These are phyloP conservation scores for Oreochromis mossambicus DNA, from an alignment of 2,797 vertebrate genomes.

Conservation along the genomic window DNA sequence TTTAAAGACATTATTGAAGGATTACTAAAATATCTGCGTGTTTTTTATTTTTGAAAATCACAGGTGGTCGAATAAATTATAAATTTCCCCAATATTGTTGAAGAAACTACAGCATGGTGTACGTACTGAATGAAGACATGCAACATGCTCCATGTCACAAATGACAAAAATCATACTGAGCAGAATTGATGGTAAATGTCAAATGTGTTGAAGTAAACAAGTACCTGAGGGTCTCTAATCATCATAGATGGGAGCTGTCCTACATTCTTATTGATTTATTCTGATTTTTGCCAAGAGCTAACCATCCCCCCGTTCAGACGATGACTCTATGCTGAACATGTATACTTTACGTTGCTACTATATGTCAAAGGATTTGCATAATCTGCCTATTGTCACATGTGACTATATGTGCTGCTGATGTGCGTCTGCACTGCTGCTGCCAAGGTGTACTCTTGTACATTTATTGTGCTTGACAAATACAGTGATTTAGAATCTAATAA, in stretches of 20 bases:
- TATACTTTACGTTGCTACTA: background rate
- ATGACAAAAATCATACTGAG: background rate
- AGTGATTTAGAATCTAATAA: slow-evolving; percentile 33
- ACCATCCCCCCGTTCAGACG: background rate
- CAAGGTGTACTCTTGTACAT: slow-evolving; percentile 1
- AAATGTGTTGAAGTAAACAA: background rate
- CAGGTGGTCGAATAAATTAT: background rate
- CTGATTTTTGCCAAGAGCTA: background rate
- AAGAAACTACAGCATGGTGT: background rate
- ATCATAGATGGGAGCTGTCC: background rate
- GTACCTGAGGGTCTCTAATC: background rate
- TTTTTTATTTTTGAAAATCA: background rate
- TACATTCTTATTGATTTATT: background rate
- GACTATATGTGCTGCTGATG: background rate
- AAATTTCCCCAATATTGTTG: rapidly evolving
- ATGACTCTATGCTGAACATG: background rate
- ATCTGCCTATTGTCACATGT: slow-evolving; percentile 10
- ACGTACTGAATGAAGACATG: background rate
- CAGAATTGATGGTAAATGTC: background rate
- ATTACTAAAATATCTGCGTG: background rate
- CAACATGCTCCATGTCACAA: background rate
- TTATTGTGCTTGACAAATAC: slow-evolving; percentile 36
- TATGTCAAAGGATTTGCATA: slow-evolving; percentile 16
- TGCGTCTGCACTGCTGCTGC: background rate
- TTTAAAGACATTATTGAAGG: background rate